A percentile compares a stretch with the other conserved stretches of the same genome.
These are phyloP conservation scores for Cygnus olor DNA, from an alignment of 2,797 vertebrate species.

Conservation along the genomic window DNA sequence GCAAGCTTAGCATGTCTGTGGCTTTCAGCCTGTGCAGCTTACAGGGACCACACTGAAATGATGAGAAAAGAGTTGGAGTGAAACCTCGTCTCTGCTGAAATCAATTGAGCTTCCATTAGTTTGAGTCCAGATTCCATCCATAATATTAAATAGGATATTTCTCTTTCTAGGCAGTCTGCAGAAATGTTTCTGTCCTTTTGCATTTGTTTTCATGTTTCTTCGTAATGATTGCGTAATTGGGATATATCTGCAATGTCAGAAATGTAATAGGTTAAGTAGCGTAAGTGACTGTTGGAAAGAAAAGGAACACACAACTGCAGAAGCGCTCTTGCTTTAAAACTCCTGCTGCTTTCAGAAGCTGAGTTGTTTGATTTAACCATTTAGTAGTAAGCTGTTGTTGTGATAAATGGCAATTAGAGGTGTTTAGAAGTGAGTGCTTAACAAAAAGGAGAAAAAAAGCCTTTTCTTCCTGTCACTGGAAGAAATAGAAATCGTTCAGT, in stretches of 20 bases:
- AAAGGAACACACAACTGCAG: background rate
- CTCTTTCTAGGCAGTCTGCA: constrained; percentile 7
- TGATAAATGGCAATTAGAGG: background rate
- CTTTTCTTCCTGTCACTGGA: background rate
- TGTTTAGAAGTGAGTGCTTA: background rate
- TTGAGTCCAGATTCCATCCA: constrained; percentile 4
- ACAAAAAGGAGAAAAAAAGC: background rate
- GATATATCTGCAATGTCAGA: constrained; percentile 36
- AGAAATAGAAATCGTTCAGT: background rate
- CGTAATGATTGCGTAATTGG: background rate
- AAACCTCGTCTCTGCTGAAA: constrained; percentile 27
- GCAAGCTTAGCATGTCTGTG: background rate
- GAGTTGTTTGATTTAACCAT: constrained; percentile 18
- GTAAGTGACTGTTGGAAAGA: background rate
- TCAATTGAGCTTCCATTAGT: constrained; percentile 26
- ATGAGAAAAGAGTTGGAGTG: background rate
- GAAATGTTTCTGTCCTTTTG: constrained; percentile 15
- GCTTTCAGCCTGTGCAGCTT: background rate
- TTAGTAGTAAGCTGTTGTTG: background rate
- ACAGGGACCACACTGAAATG: background rate
- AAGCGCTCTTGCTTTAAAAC: background rate
- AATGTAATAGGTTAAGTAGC: constrained; percentile 25
- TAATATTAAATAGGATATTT: constrained; percentile 40
- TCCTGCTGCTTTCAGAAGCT: background rate
- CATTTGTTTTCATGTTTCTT: constrained; percentile 32